Evolutionary conservation across 1,140 invertebrate species (phyloP).

Genomic region (Matsumurasca onukii): DNA sequence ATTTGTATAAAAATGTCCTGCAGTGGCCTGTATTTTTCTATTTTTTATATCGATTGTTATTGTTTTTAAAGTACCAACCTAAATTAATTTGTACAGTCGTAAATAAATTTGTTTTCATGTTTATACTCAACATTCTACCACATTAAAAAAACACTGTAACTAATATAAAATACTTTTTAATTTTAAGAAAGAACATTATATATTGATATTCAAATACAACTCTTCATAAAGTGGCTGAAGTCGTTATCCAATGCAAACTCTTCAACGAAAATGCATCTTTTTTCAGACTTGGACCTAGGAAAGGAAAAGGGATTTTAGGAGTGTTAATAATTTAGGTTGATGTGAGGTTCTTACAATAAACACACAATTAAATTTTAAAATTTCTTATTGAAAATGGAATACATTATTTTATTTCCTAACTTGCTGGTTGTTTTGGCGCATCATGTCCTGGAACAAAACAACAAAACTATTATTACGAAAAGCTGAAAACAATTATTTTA

Average conservation of each 20-base stretch:
- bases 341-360: background rate
- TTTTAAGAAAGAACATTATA: too few relatives aligned
- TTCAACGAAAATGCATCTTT: background rate
- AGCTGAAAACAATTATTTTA: background rate
- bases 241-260: background rate
- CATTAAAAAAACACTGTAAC: too few relatives aligned
- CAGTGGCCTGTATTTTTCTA: too few relatives aligned
- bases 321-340: background rate
- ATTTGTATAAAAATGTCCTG: too few relatives aligned
- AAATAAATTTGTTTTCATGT: too few relatives aligned
- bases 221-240: too few relatives aligned
- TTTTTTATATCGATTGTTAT: too few relatives aligned
- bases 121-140: too few relatives aligned
- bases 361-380: background rate
- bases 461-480: background rate
- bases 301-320: background rate
- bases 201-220: background rate
- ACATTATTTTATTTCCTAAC: constrained; percentile 39
- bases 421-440: constrained; percentile 43
- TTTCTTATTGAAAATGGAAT: background rate
- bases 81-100: too few relatives aligned
- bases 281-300: background rate
- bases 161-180: too few relatives aligned
- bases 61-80: too few relatives aligned
- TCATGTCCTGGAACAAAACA: constrained; percentile 41